Evolutionary conservation across 2,797 vertebrate species (phyloP).

Genomic region (Enteromius viviparus): DNA sequence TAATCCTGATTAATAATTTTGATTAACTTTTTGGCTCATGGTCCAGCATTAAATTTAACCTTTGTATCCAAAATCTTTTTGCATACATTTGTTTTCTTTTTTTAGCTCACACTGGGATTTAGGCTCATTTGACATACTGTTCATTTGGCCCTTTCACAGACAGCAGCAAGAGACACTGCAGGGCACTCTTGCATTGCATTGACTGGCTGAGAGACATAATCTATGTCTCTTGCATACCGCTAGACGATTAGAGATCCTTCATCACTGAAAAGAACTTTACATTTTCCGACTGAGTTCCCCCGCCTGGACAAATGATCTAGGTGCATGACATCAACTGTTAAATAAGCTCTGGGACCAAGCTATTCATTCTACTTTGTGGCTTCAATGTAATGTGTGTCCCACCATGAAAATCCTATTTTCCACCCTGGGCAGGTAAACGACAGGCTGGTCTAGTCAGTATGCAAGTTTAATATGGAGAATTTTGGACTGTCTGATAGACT

Average conservation of each 20-base stretch:
- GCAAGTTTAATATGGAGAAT: constrained; percentile 73
- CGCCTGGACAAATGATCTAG: constrained; percentile 73
- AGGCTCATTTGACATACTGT: background rate
- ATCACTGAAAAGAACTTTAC: constrained; percentile 73
- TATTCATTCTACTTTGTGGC: constrained; percentile 76
- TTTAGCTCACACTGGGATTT: background rate
- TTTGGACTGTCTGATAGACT: constrained; percentile 66
- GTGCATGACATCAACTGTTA: constrained; percentile 78
- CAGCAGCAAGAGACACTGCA: constrained; percentile 8
- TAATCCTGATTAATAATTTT: no score
- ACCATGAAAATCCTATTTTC: constrained; percentile 76
- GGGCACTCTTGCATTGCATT: constrained; percentile 6
- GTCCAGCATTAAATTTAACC: background rate
- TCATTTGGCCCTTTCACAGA: background rate
- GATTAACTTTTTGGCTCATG: no score
- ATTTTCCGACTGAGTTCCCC: constrained; percentile 80
- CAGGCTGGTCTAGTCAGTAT: constrained; percentile 68
- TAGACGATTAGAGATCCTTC: constrained; percentile 68
- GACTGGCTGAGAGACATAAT: constrained; percentile 65
- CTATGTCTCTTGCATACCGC: constrained; percentile 59
- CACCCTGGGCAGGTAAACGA: constrained; percentile 70
- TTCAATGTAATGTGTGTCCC: constrained; percentile 69
- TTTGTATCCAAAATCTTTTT: background rate
- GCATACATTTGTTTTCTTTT: background rate
- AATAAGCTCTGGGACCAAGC: constrained; percentile 75